Percentiles rank a stretch among this genome's conserved stretches.
phyloP scores from a whole-genome alignment of 2,797 vertebrate genomes.

The Etheostoma nigrum region DNA sequence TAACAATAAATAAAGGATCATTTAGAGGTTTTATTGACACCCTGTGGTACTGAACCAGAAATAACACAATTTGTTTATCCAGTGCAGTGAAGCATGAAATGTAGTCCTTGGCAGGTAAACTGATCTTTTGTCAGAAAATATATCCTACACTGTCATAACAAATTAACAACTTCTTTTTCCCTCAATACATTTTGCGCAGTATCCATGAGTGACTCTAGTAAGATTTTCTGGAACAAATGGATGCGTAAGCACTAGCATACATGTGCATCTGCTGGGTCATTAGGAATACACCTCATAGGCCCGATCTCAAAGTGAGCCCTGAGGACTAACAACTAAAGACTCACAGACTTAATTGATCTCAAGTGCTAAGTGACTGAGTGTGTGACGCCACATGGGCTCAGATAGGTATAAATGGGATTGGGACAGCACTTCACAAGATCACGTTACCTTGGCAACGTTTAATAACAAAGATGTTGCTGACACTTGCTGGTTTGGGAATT shows the following conservation, averaged over 20 bases:
- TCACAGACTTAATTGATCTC: too few species aligned
- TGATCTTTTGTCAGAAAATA: conserved; percentile 71
- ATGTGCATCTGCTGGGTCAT: conserved; percentile 28
- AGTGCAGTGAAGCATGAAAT: conserved; percentile 56
- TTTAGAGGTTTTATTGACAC: conserved; percentile 50
- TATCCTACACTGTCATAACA: conserved; percentile 68
- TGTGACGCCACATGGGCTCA: too few species aligned
- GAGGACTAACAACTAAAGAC: too few species aligned
- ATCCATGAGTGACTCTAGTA: conserved; percentile 58
- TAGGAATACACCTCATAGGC: conserved; percentile 25
- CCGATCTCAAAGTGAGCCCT: too few species aligned
- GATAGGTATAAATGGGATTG: too few species aligned
- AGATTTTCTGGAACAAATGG: conserved; percentile 61
- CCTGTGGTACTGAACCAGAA: conserved; percentile 55
- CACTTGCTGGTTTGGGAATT: too few species aligned
- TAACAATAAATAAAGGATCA: conserved; percentile 41
- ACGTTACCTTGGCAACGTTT: too few species aligned
- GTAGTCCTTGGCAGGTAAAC: conserved; percentile 65
- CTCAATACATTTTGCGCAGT: conserved; percentile 47
- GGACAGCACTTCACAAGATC: too few species aligned
- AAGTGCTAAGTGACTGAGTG: too few species aligned
- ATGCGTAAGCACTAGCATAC: conserved; percentile 4
- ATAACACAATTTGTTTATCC: conserved; percentile 67
- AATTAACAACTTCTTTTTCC: conserved; percentile 61
- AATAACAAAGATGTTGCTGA: too few species aligned